Percentiles rank a stretch among this genome's conserved stretches.
Evolutionary conservation across 1,140 invertebrate species (phyloP).

Genomic region (Ectropis grisescens): DNA sequence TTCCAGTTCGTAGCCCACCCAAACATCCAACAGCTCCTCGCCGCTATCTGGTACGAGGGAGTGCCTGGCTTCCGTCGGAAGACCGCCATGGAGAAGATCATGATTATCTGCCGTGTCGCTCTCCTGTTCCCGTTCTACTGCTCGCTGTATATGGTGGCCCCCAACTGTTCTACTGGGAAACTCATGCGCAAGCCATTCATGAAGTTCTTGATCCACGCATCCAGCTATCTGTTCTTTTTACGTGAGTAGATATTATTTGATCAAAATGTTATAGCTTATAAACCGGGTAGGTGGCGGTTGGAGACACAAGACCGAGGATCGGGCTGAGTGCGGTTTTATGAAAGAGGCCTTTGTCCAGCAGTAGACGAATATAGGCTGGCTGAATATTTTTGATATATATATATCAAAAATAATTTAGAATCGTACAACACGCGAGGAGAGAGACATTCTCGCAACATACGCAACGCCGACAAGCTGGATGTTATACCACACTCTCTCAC

Average conservation of each 20-base stretch:
- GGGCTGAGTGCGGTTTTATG: too few species aligned
- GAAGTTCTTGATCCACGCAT: constrained; percentile 94
- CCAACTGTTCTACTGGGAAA: constrained; percentile 80
- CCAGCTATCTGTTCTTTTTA: constrained; percentile 93
- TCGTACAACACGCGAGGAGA: too few species aligned
- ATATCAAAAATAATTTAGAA: too few species aligned
- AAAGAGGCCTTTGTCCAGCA: too few species aligned
- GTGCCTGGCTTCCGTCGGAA: constrained; percentile 90
- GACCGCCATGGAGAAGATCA: constrained; percentile 75
- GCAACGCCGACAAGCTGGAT: too few species aligned
- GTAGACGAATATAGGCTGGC: too few species aligned
- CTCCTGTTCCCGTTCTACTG: constrained; percentile 90
- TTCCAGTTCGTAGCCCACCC: constrained; percentile 96
- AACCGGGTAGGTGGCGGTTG: too few species aligned
- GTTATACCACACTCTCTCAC: too few species aligned
- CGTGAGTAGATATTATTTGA: constrained; percentile 72
- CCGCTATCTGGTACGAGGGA: constrained; percentile 93
- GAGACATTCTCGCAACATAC: too few species aligned
- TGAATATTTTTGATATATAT: too few species aligned
- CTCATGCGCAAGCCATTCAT: constrained; percentile 92
- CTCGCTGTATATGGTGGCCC: constrained; percentile 83
- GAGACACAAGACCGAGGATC: too few species aligned
- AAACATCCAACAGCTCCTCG: constrained; percentile 92
- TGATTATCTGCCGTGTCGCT: constrained; percentile 82
- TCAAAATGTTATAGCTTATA: too few species aligned